Evolutionary conservation across 1,140 invertebrate species (phyloP), one percentile per base, ranked within the genome.

Genomic region (Coboldia fuscipes): DNA sequence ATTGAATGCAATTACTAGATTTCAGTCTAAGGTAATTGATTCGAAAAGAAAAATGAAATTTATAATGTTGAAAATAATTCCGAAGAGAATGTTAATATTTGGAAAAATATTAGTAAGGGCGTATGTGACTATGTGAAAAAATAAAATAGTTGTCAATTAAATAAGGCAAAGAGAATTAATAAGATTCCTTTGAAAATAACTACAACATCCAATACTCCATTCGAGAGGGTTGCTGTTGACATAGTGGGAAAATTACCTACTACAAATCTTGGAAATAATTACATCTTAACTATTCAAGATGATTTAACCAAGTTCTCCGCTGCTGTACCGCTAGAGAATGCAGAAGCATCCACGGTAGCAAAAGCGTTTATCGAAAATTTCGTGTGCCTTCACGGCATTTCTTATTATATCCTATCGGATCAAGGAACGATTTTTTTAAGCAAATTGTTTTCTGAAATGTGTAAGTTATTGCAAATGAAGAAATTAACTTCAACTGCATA

Each of bases 221-320:
- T 44, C 29, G 34, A 50, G 42, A 35, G 38, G 22, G n/a, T 45
- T 33, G 33, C 41, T 26, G 23, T 50, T 6, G 46, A 50, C 37
- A 45, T 50, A 9, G 46, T 51, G 19, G 47, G 49, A 17, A 49
- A 46, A 13, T 33, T 54, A 32, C 35, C 45, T n/a, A 19, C 42
- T 13, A 43, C 44, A 3, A 39, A 37, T 30, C 33, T 33, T 16
- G 39, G 41, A n/a, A 34, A 42, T 13, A 36, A 37, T 37, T 54
- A 35, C 32, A 44, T 52, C 13, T 17, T 51, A 4, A 54, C 49
- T 4, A 13, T 48, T 9, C 49, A 54, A 40, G 51, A 54, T 32
- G 45, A 50, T 33, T 23, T 51, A 10, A 51, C 46, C 0, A 50
- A 54, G 39, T 51, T 39, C 37, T 42, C 41, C 12, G 33, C 38